Conservation (phyloP, 2,797 vertebrate genomes). For the Crypturellus tataupa region DNA sequence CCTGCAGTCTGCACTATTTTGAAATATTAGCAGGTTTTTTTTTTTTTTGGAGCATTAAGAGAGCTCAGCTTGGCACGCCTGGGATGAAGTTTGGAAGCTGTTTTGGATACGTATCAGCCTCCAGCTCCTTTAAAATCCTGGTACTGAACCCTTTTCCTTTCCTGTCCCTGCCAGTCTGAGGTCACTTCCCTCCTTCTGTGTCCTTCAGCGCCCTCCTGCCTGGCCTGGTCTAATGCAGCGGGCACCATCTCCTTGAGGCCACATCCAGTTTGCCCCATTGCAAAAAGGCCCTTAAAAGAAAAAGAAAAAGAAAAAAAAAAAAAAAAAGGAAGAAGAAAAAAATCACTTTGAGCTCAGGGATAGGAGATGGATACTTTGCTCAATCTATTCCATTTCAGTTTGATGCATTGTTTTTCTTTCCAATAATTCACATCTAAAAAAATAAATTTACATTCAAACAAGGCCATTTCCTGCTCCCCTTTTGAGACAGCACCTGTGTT, state of each 20-base stretch:
- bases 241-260: accelerated
- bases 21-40: accelerated
- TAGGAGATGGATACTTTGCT: not conserved
- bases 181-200: not conserved
- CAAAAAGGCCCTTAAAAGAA: not conserved
- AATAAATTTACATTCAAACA: not conserved
- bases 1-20: not conserved
- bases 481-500: not conserved
- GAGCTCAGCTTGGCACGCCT: not conserved
- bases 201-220: not conserved
- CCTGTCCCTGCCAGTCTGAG: accelerated
- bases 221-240: not conserved
- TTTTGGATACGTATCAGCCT: not conserved
- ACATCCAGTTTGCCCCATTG: not conserved
- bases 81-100: not conserved
- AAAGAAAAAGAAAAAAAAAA: not conserved
- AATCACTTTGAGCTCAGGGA: not conserved
- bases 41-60: not conserved
- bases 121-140: not conserved
- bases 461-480: not conserved
- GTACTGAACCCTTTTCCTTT: not conserved
- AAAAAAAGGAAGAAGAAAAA: not conserved
- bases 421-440: not conserved
- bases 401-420: not conserved
- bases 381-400: not conserved